phyloP scores from a whole-genome alignment of 2,888 invertebrate species.

The Melipona bicolor region DNA sequence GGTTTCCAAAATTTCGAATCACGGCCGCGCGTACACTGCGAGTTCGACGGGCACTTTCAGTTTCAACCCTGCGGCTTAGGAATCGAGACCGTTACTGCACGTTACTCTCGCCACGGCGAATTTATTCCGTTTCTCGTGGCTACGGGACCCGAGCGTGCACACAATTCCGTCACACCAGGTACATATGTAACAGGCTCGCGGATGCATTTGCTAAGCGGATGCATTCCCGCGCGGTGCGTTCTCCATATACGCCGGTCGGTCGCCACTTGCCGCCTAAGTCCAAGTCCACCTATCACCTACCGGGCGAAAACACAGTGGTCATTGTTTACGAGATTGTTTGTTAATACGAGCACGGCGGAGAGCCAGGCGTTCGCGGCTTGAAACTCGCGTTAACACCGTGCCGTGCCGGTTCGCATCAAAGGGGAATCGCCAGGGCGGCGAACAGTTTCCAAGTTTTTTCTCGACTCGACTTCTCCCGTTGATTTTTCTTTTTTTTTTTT shows the following conservation, averaged over 20 bases:
- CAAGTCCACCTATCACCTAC: conserved; percentile 66
- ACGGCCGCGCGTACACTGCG: too few species aligned
- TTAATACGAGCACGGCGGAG: conserved; percentile 58
- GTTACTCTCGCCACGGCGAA: too few species aligned
- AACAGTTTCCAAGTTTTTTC: background rate
- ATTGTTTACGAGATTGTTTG: conserved; percentile 76
- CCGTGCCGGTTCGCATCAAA: conserved; percentile 47
- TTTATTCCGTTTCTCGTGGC: conserved; percentile 1
- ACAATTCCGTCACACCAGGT: conserved; percentile 63
- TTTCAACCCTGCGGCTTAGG: too few species aligned
- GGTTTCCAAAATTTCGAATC: too few species aligned
- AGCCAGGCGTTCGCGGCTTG: conserved; percentile 21
- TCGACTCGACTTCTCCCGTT: background rate
- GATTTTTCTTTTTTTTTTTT: background rate
- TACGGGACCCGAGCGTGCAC: background rate
- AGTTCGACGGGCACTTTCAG: too few species aligned
- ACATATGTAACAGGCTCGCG: conserved; percentile 64
- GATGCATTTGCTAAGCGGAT: conserved; percentile 66
- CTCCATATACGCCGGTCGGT: conserved; percentile 45
- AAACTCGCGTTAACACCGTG: conserved; percentile 23
- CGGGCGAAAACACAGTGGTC: conserved; percentile 64
- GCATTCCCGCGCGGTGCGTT: conserved; percentile 61
- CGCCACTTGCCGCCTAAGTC: conserved; percentile 59
- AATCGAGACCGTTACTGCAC: background rate
- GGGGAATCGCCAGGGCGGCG: background rate